A percentile compares a stretch with the other conserved stretches of the same genome.
phyloP scores from a whole-genome alignment of 1,140 invertebrate genomes.

The Cyphomyrmex costatus region DNA sequence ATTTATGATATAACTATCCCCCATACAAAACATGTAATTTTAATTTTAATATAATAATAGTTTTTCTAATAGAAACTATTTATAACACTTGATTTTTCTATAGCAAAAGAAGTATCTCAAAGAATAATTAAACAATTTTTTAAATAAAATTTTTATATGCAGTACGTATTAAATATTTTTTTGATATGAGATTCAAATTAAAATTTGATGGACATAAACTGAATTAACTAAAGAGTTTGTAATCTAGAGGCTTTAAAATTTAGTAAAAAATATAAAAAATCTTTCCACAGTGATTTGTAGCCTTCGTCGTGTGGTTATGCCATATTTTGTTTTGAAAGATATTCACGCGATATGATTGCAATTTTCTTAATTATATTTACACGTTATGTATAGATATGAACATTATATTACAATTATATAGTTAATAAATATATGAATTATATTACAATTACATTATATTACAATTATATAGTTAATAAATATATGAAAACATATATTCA shows the following conservation, averaged over 20 bases:
- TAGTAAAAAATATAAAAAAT: neutral
- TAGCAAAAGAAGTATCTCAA: neutral
- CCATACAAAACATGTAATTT: neutral
- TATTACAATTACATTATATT: neutral
- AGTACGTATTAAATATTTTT: neutral
- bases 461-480: neutral
- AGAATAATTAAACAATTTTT: neutral
- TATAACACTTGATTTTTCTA: neutral
- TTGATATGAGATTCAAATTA: neutral
- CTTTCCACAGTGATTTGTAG: too few relatives aligned
- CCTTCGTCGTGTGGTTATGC: too few relatives aligned
- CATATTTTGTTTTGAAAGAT: neutral
- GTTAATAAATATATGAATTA: neutral
- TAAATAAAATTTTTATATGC: neutral
- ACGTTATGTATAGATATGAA: neutral
- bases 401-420: neutral
- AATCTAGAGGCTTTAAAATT: neutral
- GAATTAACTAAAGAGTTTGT: neutral
- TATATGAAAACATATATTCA: too few relatives aligned
- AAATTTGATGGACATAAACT: neutral
- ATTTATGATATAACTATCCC: neutral
- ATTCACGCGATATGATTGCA: neutral
- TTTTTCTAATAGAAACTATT: neutral
- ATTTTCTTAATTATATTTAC: neutral
- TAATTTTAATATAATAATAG: slow-evolving; percentile 6